Conservation (phyloP, 2,113 vertebrate genomes). For the Tyto alba region DNA sequence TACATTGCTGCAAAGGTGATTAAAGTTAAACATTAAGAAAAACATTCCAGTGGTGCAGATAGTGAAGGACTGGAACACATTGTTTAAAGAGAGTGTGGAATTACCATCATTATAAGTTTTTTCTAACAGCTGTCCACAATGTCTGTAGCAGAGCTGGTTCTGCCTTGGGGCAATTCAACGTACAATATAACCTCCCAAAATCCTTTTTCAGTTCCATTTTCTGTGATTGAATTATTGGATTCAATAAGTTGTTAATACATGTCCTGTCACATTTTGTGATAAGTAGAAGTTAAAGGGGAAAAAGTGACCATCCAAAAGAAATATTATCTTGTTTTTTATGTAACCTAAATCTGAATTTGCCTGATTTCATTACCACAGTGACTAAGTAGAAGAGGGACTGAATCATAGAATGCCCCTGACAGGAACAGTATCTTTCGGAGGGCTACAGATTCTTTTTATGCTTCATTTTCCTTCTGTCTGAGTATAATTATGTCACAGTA, state of each 20-base stretch:
- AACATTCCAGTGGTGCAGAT: not conserved
- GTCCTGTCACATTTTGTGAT: not conserved
- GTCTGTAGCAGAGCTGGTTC: not conserved
- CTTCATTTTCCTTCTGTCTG: not conserved
- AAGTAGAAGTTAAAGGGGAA: not conserved
- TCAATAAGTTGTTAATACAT: conserved; percentile 11
- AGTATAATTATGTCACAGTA: not conserved
- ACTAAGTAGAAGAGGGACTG: not conserved
- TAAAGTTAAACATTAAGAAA: not conserved
- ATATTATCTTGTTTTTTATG: not conserved
- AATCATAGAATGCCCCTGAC: not conserved
- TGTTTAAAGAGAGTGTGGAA: not conserved
- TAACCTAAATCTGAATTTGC: conserved; percentile 2
- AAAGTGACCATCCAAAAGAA: not conserved
- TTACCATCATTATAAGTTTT: not conserved
- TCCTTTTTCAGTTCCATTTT: not conserved
- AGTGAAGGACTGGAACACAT: not conserved
- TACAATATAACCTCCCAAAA: not conserved
- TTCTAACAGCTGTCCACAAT: not conserved
- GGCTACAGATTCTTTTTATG: not conserved
- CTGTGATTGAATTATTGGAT: not conserved
- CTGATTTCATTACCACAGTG: not conserved
- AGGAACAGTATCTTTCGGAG: not conserved
- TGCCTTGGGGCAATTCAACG: not conserved
- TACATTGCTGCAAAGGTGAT: not conserved